A percentile compares a stretch with the other conserved stretches of the same genome.
Conservation (phyloP, 2,888 invertebrate species). For the Abrostola triplasia region DNA sequence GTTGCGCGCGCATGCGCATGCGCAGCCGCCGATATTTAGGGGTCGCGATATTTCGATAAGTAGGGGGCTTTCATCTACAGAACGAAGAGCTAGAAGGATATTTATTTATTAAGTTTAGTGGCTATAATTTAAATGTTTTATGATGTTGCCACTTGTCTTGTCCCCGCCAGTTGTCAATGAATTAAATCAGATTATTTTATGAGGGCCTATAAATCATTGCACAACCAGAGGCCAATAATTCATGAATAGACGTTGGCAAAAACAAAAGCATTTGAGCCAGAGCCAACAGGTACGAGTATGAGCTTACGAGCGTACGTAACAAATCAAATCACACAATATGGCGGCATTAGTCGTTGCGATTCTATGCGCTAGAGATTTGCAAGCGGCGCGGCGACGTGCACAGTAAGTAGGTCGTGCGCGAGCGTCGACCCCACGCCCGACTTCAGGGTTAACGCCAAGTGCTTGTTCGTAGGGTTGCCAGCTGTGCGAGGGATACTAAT, state of each 20-base stretch:
- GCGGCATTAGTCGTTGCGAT: constrained; percentile 57
- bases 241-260: constrained; percentile 27
- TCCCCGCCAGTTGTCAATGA: neutral
- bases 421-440: constrained; percentile 83
- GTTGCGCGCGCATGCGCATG: neutral
- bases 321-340: constrained; percentile 64
- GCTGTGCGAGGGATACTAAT: constrained; percentile 10
- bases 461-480: constrained; percentile 58
- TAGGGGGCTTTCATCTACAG: too few species aligned
- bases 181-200: constrained; percentile 8
- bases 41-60: too few species aligned
- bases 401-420: constrained; percentile 84
- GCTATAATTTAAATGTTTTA: too few species aligned
- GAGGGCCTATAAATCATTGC: constrained; percentile 4
- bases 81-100: neutral
- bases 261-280: constrained; percentile 57
- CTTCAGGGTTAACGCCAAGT: constrained; percentile 83
- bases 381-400: constrained; percentile 75
- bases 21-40: neutral
- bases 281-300: constrained; percentile 57
- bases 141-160: too few species aligned
- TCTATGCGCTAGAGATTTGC: constrained; percentile 77
- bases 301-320: constrained; percentile 34
- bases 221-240: constrained; percentile 30
- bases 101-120: neutral